phyloP scores from a whole-genome alignment of 2,113 vertebrate genomes.

The Balaeniceps rex region DNA sequence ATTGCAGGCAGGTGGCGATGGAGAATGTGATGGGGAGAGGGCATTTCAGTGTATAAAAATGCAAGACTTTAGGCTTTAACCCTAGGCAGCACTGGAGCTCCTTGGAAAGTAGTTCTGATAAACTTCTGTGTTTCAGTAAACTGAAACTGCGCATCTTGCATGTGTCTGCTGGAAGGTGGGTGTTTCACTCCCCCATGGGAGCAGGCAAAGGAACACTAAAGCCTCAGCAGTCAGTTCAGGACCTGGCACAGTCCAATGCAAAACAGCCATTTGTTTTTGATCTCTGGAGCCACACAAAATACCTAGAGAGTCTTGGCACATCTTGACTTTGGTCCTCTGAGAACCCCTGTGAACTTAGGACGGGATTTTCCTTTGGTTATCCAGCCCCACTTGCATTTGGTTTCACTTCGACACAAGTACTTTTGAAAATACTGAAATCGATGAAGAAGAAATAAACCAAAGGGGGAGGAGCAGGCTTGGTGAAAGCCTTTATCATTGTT shows the following conservation, averaged over 20 bases:
- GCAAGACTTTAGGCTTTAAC: neutral
- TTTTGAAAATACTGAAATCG: neutral
- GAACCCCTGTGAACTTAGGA: neutral
- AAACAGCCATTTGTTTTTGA: neutral
- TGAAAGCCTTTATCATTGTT: slow-evolving; percentile 11
- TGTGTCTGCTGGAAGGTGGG: neutral
- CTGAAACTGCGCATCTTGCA: neutral
- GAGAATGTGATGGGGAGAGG: neutral
- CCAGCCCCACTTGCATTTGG: neutral
- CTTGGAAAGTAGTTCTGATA: neutral
- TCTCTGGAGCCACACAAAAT: neutral
- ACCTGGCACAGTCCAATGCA: neutral
- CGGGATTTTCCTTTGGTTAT: neutral
- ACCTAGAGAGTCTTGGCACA: neutral
- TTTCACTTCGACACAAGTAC: neutral
- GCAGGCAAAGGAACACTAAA: neutral
- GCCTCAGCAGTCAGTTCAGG: neutral
- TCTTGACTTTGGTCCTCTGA: neutral
- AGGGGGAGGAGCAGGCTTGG: neutral
- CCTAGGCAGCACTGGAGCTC: neutral
- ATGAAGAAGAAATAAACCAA: slow-evolving; percentile 1
- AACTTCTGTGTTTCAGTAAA: neutral
- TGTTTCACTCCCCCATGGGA: neutral
- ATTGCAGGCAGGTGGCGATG: neutral
- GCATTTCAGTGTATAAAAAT: neutral